Evolutionary conservation across 2,797 vertebrate species (phyloP).

Genomic region (Craterocephalus amniculus): DNA sequence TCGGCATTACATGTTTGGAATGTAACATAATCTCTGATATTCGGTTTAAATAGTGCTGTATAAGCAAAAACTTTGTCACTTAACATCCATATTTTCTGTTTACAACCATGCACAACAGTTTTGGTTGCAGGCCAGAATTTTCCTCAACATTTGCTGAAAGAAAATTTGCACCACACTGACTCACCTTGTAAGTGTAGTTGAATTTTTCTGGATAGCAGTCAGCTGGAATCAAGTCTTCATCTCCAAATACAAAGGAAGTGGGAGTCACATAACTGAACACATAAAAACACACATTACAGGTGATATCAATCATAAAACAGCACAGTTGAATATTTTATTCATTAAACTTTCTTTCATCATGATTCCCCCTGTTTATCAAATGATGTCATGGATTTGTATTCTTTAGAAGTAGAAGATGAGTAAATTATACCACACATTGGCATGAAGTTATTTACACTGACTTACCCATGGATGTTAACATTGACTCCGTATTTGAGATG

Average conservation of each 20-base stretch:
- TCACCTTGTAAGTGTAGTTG: slow-evolving; percentile 93
- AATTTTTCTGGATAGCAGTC: slow-evolving; percentile 87
- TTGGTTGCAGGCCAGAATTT: background rate
- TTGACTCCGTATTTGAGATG: slow-evolving; percentile 89
- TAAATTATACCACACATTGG: no score
- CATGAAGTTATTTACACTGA: background rate
- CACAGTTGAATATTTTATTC: background rate
- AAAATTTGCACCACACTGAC: background rate
- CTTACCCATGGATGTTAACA: slow-evolving; percentile 89
- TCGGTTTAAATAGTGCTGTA: background rate
- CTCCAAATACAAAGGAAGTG: slow-evolving; percentile 88
- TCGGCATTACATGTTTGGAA: background rate
- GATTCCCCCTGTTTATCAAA: background rate
- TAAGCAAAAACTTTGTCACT: background rate
- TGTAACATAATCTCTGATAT: background rate
- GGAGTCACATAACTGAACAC: slow-evolving; percentile 85
- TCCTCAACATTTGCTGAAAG: background rate
- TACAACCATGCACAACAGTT: no score
- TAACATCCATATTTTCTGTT: background rate
- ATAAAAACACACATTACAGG: slow-evolving; percentile 1
- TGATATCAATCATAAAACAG: background rate
- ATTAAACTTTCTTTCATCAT: background rate
- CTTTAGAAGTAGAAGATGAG: no score
- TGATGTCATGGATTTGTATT: background rate
- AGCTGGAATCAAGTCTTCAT: slow-evolving; percentile 72